A percentile compares a stretch with the other conserved stretches of the same genome.
phyloP scores from a whole-genome alignment of 37 sponge, comb jelly and placozoan genomes.

The Dysidea cf. avara region DNA sequence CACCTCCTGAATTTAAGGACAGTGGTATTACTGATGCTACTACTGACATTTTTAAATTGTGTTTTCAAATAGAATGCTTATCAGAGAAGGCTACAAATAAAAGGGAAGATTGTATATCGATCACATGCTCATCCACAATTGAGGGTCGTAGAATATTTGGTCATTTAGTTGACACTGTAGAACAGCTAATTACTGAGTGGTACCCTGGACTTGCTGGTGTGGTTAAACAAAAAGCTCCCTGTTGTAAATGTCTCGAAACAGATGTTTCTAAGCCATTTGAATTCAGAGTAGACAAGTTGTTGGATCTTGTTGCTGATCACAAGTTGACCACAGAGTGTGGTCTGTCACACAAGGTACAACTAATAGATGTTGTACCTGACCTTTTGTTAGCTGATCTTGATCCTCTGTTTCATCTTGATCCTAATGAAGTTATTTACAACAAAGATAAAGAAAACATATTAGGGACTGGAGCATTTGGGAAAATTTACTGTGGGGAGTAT shows the following conservation, averaged over 20 bases:
- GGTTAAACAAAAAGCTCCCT: conserved; percentile 47
- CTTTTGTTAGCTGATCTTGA: no score
- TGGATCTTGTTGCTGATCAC: conserved; percentile 2
- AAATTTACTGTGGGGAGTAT: conserved; percentile 63
- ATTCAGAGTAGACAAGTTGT: conserved; percentile 25
- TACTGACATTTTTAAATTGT: no score
- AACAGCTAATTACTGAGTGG: no score
- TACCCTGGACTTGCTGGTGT: no score
- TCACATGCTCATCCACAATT: conserved; percentile 29
- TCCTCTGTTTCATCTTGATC: conserved; percentile 45
- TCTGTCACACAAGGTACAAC: no score
- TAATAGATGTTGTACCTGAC: conserved; percentile 74
- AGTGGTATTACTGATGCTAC: no score
- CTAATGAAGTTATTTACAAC: conserved; percentile 37
- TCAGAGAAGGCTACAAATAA: no score
- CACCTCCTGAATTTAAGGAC: no score
- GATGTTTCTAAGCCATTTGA: conserved; percentile 16
- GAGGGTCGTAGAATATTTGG: conserved; percentile 45
- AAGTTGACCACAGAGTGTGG: no score
- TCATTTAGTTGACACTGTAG: no score
- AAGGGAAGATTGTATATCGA: conserved; percentile 40
- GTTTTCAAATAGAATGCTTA: no score
- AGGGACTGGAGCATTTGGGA: no score
- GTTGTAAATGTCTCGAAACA: conserved; percentile 46
- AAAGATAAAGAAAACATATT: conserved; percentile 44